These are phyloP conservation scores for Oedothorax gibbosus DNA, from an alignment of 1,140 invertebrate species.

Conservation along the genomic window DNA sequence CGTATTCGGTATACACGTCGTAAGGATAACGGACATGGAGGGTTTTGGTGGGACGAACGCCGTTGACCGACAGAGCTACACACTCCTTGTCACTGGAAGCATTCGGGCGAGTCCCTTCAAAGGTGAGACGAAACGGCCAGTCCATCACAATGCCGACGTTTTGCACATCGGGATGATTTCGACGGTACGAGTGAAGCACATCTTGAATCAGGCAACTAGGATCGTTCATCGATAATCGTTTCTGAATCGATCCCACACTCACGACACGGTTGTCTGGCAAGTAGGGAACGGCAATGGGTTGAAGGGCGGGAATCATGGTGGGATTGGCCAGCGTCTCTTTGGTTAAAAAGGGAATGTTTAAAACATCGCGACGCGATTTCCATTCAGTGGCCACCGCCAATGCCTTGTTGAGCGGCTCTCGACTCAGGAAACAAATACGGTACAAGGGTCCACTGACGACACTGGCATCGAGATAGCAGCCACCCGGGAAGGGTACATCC, in stretches of 20 bases:
- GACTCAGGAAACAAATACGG: slow-evolving; percentile 1
- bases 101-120: slow-evolving; percentile 12
- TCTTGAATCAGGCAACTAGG: slow-evolving; percentile 8
- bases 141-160: neutral
- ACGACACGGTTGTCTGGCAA: neutral
- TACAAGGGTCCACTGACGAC: neutral
- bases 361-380: slow-evolving; percentile 10
- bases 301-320: neutral
- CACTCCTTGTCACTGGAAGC: neutral
- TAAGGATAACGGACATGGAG: slow-evolving; percentile 4
- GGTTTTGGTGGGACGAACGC: neutral
- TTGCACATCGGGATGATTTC: neutral
- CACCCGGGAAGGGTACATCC: slow-evolving; percentile 13
- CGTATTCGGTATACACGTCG: neutral
- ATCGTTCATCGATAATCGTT: neutral
- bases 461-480: neutral
- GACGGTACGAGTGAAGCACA: neutral
- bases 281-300: neutral
- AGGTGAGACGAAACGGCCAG: neutral
- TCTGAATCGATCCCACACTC: neutral
- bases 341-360: neutral
- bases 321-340: neutral
- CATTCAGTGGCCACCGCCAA: neutral
- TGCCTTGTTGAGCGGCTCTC: neutral
- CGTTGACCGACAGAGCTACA: slow-evolving; percentile 5